Conservation (phyloP, 2,888 invertebrate genomes). For the Andrena flavipes region DNA sequence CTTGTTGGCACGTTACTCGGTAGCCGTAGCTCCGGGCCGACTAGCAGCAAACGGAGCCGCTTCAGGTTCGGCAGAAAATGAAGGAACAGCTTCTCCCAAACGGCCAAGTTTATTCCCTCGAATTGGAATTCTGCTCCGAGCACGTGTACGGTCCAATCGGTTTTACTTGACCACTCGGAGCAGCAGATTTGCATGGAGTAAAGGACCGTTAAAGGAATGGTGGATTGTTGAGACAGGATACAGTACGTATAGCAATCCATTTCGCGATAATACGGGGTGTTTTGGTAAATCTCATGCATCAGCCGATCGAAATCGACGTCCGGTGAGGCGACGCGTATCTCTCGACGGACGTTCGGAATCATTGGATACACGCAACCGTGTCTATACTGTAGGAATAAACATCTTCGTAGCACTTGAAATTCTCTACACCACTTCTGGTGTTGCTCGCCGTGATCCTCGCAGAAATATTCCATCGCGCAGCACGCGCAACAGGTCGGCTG, state of each 20-base stretch:
- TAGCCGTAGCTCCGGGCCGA: constrained; percentile 88
- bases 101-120: constrained; percentile 89
- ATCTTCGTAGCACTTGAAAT: constrained; percentile 87
- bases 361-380: constrained; percentile 87
- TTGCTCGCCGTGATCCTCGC: constrained; percentile 86
- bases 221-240: constrained; percentile 88
- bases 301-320: constrained; percentile 85
- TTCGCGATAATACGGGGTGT: constrained; percentile 84
- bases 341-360: constrained; percentile 86
- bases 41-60: constrained; percentile 87
- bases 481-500: constrained; percentile 86
- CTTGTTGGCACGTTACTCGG: constrained; percentile 86
- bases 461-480: constrained; percentile 88
- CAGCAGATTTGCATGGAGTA: constrained; percentile 86
- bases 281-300: constrained; percentile 85
- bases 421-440: constrained; percentile 89
- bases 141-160: constrained; percentile 85
- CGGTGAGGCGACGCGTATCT: constrained; percentile 73
- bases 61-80: constrained; percentile 88
- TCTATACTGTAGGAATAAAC: constrained; percentile 87
- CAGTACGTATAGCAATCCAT: constrained; percentile 88
- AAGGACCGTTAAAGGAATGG: constrained; percentile 88
- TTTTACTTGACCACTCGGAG: constrained; percentile 68
- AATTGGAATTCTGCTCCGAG: constrained; percentile 90
- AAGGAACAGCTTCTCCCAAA: constrained; percentile 90